Percentiles rank a stretch among this genome's conserved stretches.
phyloP scores from a whole-genome alignment of 1,140 invertebrate species.

The Parasteatoda tepidariorum region DNA sequence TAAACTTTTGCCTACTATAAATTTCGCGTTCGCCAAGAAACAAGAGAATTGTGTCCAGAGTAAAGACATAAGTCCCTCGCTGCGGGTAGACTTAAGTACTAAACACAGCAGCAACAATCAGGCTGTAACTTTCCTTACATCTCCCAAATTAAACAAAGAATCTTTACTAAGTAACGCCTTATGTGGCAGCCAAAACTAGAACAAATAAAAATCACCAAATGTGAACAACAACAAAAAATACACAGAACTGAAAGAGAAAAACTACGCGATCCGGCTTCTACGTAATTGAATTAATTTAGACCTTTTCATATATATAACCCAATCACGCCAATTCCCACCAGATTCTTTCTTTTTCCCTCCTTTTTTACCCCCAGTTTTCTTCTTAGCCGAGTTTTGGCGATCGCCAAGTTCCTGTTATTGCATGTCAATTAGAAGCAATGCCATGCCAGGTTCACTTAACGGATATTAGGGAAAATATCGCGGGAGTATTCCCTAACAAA shows the following conservation, averaged over 20 bases:
- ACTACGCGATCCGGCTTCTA: background rate
- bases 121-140: background rate
- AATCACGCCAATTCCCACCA: slow-evolving; percentile 52
- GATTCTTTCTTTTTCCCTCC: slow-evolving; percentile 15
- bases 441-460: background rate
- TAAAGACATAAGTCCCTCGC: too few species aligned
- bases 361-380: background rate
- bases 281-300: slow-evolving; percentile 55
- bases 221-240: background rate
- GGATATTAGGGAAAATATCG: background rate
- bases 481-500: background rate
- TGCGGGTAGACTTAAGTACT: too few species aligned
- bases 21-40: too few species aligned
- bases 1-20: background rate
- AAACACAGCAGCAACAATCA: background rate
- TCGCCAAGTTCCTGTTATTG: slow-evolving; percentile 43
- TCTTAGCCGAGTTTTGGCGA: slow-evolving; percentile 1
- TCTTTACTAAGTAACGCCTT: slow-evolving; percentile 36
- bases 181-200: slow-evolving; percentile 1
- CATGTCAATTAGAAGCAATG: slow-evolving; percentile 48
- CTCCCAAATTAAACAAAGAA: slow-evolving; percentile 37
- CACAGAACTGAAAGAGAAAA: too few species aligned
- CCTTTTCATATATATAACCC: slow-evolving; percentile 56
- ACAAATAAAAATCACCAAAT: slow-evolving; percentile 24
- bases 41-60: too few species aligned